Conservation (phyloP, 37 sponge, comb jelly and placozoan species). For the Cladorhizidae sp. region DNA sequence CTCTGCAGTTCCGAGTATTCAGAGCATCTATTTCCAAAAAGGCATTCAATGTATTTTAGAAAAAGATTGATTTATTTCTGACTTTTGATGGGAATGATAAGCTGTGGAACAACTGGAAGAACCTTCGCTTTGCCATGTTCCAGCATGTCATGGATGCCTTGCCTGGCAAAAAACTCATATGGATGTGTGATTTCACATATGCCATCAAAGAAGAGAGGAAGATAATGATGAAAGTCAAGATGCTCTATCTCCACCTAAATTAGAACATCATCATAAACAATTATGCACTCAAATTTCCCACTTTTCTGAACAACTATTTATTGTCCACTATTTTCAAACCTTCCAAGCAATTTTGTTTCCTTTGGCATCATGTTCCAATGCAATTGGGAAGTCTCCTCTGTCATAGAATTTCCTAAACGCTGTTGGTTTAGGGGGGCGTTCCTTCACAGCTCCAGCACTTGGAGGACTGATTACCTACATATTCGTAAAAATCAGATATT, state of each 20-base stretch:
- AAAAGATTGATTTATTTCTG: not conserved
- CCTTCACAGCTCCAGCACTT: constrained; percentile 86
- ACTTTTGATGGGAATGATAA: constrained; percentile 99
- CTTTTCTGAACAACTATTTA: too few species aligned
- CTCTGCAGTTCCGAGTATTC: constrained; percentile 84
- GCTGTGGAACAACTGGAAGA: constrained; percentile 97
- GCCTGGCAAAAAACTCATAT: constrained; percentile 98
- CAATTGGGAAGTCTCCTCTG: constrained; percentile 97
- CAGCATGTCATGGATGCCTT: constrained; percentile 99
- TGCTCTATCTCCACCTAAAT: constrained; percentile 94
- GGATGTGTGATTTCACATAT: constrained; percentile 96
- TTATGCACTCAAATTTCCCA: too few species aligned
- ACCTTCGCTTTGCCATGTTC: constrained; percentile 94
- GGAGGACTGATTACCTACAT: constrained; percentile 82
- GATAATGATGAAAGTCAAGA: constrained; percentile 98
- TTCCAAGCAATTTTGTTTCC: constrained; percentile 99
- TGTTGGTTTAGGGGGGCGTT: constrained; percentile 82
- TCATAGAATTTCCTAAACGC: constrained; percentile 97
- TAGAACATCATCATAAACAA: not conserved
- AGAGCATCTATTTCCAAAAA: constrained; percentile 76
- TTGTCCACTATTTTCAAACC: constrained; percentile 34
- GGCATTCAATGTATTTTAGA: not conserved
- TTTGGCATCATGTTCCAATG: constrained; percentile 98
- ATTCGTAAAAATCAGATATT: not conserved
- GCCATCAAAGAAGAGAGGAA: constrained; percentile 99